Conservation (phyloP, 2,888 invertebrate genomes). For the Parelbella ahira region DNA sequence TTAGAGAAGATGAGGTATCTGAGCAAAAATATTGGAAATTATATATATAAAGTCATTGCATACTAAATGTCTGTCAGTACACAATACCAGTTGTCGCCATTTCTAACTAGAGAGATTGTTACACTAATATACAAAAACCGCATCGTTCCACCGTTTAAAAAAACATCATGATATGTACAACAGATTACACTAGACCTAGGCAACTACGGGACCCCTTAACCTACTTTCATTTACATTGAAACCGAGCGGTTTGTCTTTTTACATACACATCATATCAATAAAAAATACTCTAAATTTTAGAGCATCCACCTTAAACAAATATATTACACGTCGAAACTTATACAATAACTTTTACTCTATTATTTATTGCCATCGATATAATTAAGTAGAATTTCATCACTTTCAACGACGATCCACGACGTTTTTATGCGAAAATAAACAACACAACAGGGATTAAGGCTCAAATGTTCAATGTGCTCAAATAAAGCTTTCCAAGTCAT, state of each 20-base stretch:
- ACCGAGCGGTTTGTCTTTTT: conserved; percentile 42
- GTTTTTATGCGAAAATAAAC: too few species aligned
- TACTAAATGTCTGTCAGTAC: background rate
- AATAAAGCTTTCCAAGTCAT: too few species aligned
- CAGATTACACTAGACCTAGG: conserved; percentile 41
- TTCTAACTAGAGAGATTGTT: conserved; percentile 43
- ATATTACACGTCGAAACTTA: conserved; percentile 34
- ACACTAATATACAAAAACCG: conserved; percentile 58
- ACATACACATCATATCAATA: conserved; percentile 38
- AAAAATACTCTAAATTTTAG: conserved; percentile 69
- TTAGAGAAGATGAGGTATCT: too few species aligned
- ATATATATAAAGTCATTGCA: too few species aligned
- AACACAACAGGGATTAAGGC: too few species aligned
- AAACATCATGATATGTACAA: conserved; percentile 72
- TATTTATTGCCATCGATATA: conserved; percentile 47
- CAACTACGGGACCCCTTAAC: conserved; percentile 43
- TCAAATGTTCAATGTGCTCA: too few species aligned
- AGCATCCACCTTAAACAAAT: conserved; percentile 42
- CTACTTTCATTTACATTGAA: conserved; percentile 54
- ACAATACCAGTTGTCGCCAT: conserved; percentile 13
- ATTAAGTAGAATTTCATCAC: conserved; percentile 50
- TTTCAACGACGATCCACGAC: too few species aligned
- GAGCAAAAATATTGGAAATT: too few species aligned
- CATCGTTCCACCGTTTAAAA: conserved; percentile 47
- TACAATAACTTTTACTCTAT: conserved; percentile 11